phyloP scores from a whole-genome alignment of 1,140 invertebrate species.

The Polyergus mexicanus region DNA sequence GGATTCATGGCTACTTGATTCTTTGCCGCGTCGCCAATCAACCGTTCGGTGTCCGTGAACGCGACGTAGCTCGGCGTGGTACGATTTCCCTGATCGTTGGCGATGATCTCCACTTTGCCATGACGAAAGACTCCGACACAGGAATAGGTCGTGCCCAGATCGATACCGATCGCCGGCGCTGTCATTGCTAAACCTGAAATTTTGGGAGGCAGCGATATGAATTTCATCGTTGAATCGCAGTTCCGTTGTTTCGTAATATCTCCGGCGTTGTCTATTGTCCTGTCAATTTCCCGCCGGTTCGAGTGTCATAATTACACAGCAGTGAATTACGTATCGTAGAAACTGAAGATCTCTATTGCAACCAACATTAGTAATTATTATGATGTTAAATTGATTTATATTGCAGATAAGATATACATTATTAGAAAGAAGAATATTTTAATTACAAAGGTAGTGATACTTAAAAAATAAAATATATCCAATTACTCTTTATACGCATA shows the following conservation, averaged over 20 bases:
- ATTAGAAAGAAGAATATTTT: no score
- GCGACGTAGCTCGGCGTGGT: conserved; percentile 95
- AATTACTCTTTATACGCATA: no score
- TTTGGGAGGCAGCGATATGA: conserved; percentile 18
- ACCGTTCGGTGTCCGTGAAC: conserved; percentile 93
- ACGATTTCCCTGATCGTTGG: conserved; percentile 95
- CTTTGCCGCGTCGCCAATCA: conserved; percentile 93
- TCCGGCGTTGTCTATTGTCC: conserved; percentile 50
- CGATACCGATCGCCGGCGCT: conserved; percentile 89
- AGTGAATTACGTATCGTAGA: conserved; percentile 30
- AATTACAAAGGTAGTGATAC: no score
- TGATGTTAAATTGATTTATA: background rate
- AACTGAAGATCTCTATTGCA: background rate
- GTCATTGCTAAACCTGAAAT: conserved; percentile 72
- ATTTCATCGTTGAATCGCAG: conserved; percentile 40
- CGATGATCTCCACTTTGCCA: conserved; percentile 95
- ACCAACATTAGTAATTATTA: conserved; percentile 10
- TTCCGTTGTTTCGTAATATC: conserved; percentile 47
- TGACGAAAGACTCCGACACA: conserved; percentile 92
- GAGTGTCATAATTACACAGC: conserved; percentile 25
- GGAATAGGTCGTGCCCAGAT: conserved; percentile 92
- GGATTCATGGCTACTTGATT: conserved; percentile 91
- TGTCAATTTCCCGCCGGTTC: conserved; percentile 44
- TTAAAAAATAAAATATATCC: no score
- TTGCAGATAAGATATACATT: no score